phyloP scores from a whole-genome alignment of 2,888 invertebrate species.

The Ligdia adustata region DNA sequence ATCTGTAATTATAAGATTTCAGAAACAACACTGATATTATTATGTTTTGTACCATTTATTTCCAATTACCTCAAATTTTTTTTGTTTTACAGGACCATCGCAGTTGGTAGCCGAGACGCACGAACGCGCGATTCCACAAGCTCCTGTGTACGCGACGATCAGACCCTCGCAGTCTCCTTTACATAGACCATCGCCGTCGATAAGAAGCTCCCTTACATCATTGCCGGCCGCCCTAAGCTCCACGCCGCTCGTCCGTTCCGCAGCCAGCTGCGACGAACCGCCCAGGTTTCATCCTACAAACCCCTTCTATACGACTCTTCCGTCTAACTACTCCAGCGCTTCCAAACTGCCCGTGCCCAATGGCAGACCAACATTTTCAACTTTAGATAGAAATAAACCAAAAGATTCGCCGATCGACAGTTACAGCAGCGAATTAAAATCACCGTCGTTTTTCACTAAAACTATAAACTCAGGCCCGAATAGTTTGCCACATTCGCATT shows the following conservation, averaged over 20 bases:
- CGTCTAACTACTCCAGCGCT: constrained; percentile 69
- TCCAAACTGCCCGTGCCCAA: constrained; percentile 76
- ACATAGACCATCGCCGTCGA: constrained; percentile 52
- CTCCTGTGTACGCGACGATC: constrained; percentile 76
- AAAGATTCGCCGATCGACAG: constrained; percentile 55
- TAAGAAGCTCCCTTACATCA: constrained; percentile 61
- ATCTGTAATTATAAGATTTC: too few species aligned
- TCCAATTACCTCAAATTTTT: too few species aligned
- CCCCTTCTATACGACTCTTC: constrained; percentile 78
- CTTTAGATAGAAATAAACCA: constrained; percentile 70
- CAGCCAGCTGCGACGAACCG: constrained; percentile 57
- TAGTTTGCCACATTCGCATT: constrained; percentile 55
- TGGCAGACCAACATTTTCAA: constrained; percentile 58
- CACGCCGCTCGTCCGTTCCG: constrained; percentile 63
- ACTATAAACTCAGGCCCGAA: constrained; percentile 55
- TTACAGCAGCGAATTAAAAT: constrained; percentile 55
- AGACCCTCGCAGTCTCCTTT: constrained; percentile 62
- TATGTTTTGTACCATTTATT: too few species aligned
- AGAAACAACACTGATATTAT: too few species aligned
- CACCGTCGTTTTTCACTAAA: constrained; percentile 57
- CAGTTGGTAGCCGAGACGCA: constrained; percentile 68
- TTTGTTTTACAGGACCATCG: constrained; percentile 73
- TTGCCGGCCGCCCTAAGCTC: constrained; percentile 63
- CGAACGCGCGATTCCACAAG: constrained; percentile 66
- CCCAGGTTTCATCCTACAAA: constrained; percentile 75